Evolutionary conservation across 2,888 invertebrate genomes (phyloP).

Genomic region (Steinernema scapterisci): DNA sequence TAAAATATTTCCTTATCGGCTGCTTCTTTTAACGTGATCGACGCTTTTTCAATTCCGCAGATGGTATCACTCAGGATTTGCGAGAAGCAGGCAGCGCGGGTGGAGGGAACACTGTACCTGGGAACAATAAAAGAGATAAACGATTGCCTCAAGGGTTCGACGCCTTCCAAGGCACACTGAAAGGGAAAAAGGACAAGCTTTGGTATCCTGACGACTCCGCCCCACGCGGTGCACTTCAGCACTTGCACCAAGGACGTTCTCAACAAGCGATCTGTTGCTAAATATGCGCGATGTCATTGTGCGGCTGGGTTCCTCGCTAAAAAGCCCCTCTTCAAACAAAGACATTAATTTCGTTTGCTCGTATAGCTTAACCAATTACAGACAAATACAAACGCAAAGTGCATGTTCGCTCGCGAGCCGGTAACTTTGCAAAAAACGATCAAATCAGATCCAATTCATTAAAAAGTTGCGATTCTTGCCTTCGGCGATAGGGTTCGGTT

Average conservation of each 20-base stretch:
- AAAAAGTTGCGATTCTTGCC: too few relatives aligned
- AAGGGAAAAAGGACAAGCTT: not conserved
- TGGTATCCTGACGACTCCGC: not conserved
- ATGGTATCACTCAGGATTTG: slow-evolving; percentile 7
- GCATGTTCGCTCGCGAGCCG: not conserved
- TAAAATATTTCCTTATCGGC: not conserved
- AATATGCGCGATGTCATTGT: not conserved
- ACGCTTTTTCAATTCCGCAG: not conserved
- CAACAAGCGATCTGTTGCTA: slow-evolving; percentile 26
- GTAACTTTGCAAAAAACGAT: not conserved
- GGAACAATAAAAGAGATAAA: not conserved
- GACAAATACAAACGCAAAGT: not conserved
- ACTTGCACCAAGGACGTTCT: slow-evolving; percentile 24
- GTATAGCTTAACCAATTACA: not conserved
- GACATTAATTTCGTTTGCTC: slow-evolving; percentile 4
- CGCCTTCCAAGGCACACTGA: slow-evolving; percentile 1
- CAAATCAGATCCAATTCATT: not conserved
- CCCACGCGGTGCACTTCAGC: slow-evolving; percentile 11
- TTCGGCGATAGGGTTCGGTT: too few relatives aligned
- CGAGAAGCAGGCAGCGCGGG: not conserved
- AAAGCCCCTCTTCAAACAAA: not conserved
- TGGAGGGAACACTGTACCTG: not conserved
- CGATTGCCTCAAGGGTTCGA: slow-evolving; percentile 21
- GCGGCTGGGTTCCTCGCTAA: not conserved
- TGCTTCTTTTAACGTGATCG: not conserved